A percentile compares a stretch with the other conserved stretches of the same genome.
Conservation (phyloP, 53 echinoderm and acorn worm genomes). For the Hippasteria phrygiana region DNA sequence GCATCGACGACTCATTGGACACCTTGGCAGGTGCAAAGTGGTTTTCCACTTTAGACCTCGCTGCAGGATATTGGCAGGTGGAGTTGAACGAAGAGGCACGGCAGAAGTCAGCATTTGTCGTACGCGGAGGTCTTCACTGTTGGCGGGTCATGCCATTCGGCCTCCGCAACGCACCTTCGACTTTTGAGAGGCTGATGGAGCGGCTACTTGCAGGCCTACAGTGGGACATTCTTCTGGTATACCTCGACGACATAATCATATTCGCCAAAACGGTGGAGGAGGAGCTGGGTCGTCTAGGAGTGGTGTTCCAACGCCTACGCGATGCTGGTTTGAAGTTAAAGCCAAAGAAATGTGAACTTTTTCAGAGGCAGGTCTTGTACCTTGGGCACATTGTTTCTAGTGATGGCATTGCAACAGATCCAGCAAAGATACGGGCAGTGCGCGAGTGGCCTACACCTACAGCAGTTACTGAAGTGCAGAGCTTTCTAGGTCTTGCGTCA, state of each 20-base stretch:
- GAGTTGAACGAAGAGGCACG: background rate
- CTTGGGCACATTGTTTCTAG: background rate
- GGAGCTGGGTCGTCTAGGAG: background rate
- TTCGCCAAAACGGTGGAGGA: slow-evolving; percentile 7
- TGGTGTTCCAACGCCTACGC: slow-evolving; percentile 14
- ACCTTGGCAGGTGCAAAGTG: background rate
- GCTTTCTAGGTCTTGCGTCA: background rate
- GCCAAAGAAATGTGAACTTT: background rate
- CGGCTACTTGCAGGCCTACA: slow-evolving; percentile 55
- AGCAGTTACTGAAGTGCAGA: background rate
- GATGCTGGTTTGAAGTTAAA: background rate
- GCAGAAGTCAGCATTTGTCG: background rate
- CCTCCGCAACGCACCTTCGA: background rate
- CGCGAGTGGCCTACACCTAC: slow-evolving; percentile 16
- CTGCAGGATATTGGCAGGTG: background rate
- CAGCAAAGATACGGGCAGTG: background rate
- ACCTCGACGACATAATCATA: background rate
- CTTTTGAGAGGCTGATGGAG: slow-evolving; percentile 13
- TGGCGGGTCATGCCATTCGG: slow-evolving; percentile 57
- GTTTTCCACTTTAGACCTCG: slow-evolving; percentile 17
- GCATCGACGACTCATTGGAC: background rate
- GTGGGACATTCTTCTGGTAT: slow-evolving; percentile 11
- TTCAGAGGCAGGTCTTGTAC: background rate
- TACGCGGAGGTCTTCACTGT: slow-evolving; percentile 55
- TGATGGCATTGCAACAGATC: slow-evolving; percentile 2